phyloP scores from a whole-genome alignment of 2,797 vertebrate genomes.

The Crenuchus spilurus region DNA sequence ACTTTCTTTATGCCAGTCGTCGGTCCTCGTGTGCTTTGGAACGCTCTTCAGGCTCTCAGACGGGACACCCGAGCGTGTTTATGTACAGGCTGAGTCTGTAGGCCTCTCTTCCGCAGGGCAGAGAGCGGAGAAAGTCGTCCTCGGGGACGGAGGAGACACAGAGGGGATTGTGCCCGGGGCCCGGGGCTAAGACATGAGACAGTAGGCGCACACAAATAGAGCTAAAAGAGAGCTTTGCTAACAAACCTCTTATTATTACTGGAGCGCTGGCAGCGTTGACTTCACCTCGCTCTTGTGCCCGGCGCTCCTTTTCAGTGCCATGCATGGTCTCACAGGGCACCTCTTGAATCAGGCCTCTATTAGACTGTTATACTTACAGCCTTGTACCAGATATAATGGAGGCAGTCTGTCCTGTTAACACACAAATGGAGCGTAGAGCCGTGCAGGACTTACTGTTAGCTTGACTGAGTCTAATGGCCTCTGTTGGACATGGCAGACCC shows the following conservation, averaged over 20 bases:
- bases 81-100: background rate
- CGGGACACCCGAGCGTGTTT: background rate
- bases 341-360: slow-evolving; percentile 27
- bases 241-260: slow-evolving; percentile 49
- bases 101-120: slow-evolving; percentile 16
- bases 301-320: slow-evolving; percentile 4
- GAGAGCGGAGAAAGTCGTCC: slow-evolving; percentile 20
- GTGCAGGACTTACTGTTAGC: background rate
- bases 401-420: background rate
- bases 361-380: background rate
- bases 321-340: slow-evolving; percentile 13
- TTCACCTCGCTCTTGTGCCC: slow-evolving; percentile 29
- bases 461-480: background rate
- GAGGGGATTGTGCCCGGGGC: slow-evolving; percentile 40
- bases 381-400: slow-evolving; percentile 36
- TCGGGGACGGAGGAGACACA: slow-evolving; percentile 26
- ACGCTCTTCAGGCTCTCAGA: background rate
- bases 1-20: background rate
- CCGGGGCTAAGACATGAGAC: slow-evolving; percentile 43
- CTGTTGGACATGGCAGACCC: too few species aligned
- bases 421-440: background rate
- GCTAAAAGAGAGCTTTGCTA: slow-evolving; percentile 27
- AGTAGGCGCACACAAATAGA: slow-evolving; percentile 17
- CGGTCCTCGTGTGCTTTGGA: too few species aligned
- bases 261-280: slow-evolving; percentile 33